Percentiles rank a stretch among this genome's conserved stretches.
Evolutionary conservation across 2,113 vertebrate genomes (phyloP).

Genomic region (Osmerus eperlanus): DNA sequence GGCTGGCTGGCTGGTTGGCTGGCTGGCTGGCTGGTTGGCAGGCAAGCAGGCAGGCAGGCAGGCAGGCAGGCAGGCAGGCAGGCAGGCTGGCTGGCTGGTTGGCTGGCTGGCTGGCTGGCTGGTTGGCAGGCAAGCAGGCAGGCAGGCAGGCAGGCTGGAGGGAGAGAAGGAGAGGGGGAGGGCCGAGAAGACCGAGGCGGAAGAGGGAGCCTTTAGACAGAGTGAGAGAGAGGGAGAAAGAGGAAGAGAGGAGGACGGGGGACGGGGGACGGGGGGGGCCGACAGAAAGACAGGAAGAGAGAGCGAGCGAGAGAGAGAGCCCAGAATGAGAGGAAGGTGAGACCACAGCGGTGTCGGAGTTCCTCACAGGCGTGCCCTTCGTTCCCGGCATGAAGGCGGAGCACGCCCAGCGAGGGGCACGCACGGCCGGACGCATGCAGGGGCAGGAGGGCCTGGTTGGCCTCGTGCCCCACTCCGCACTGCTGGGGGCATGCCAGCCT

Average conservation of each 20-base stretch:
- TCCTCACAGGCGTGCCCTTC: constrained; percentile 54
- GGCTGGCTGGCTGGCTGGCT: too few species aligned
- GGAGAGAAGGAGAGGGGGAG: not conserved
- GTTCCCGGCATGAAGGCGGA: constrained; percentile 28
- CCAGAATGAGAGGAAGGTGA: not conserved
- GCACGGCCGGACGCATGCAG: constrained; percentile 37
- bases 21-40: too few species aligned
- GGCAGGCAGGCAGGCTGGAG: too few species aligned
- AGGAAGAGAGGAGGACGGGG: not conserved
- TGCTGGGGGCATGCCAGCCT: constrained; percentile 69
- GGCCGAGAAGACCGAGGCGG: not conserved
- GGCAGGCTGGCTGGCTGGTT: too few species aligned
- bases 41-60: too few species aligned
- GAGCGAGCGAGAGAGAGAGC: not conserved
- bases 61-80: too few species aligned
- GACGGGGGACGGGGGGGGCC: not conserved
- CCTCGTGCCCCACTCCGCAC: constrained; percentile 42
- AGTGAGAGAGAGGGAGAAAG: constrained; percentile 1
- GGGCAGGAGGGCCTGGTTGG: constrained; percentile 55
- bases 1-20: too few species aligned
- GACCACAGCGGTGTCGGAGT: constrained; percentile 20
- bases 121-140: too few species aligned
- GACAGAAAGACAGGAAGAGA: not conserved
- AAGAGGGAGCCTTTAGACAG: not conserved
- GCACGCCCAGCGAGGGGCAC: constrained; percentile 22